Evolutionary conservation across 1,140 invertebrate species (phyloP).

Genomic region (Kradibia gibbosae): DNA sequence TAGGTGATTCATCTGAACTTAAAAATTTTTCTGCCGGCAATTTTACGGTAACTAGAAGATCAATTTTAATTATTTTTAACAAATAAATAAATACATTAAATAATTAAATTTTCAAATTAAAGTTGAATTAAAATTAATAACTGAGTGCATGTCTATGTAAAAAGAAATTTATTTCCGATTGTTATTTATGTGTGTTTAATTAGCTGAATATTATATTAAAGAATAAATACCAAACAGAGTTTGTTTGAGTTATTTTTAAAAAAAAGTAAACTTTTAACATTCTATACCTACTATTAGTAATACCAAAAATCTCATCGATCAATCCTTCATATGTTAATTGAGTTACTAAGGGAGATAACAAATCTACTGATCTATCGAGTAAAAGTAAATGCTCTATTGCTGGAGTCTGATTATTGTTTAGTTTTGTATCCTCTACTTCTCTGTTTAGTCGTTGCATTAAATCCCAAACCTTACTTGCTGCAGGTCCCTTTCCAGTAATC

Average conservation of each 20-base stretch:
- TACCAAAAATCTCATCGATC: conserved; percentile 92
- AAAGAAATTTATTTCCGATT: too few relatives aligned
- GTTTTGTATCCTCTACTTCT: conserved; percentile 76
- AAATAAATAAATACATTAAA: not conserved
- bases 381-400: conserved; percentile 90
- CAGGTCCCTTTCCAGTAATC: conserved; percentile 91
- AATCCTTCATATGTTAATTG: conserved; percentile 98
- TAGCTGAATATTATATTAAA: conserved; percentile 14
- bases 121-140: too few relatives aligned
- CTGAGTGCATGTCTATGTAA: too few relatives aligned
- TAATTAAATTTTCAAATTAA: not conserved
- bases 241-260: not conserved
- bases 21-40: conserved; percentile 90
- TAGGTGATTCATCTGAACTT: conserved; percentile 77
- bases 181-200: too few relatives aligned
- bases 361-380: conserved; percentile 91
- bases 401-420: conserved; percentile 60
- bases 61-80: not conserved
- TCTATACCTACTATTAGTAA: conserved; percentile 77
- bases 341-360: conserved; percentile 92
- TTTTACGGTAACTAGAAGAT: conserved; percentile 80
- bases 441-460: conserved; percentile 86
- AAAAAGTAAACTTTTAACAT: not conserved
- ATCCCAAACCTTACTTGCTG: conserved; percentile 91
- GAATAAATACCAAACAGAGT: not conserved